Evolutionary conservation across 1,140 invertebrate species (phyloP).

Genomic region (Papilio xuthus): DNA sequence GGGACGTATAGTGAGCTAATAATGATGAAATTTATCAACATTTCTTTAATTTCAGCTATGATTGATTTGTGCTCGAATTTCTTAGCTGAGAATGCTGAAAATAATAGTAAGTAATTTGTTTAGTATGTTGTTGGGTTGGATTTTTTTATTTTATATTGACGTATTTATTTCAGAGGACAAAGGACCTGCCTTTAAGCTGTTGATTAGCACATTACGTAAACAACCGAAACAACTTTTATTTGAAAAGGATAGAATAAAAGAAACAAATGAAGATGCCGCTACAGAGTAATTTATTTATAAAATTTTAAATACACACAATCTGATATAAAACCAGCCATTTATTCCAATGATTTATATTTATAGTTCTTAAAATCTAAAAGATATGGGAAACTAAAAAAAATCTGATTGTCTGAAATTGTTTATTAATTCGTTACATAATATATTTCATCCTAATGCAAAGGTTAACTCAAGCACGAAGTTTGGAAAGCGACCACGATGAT

Average conservation of each 20-base stretch:
- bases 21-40: no score
- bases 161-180: constrained; percentile 65
- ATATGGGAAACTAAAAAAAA: not conserved
- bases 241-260: constrained; percentile 52
- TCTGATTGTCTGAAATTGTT: no score
- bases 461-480: constrained; percentile 57
- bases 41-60: constrained; percentile 57
- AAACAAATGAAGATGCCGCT: constrained; percentile 57
- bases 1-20: no score
- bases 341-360: no score
- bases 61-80: constrained; percentile 63
- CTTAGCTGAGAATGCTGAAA: constrained; percentile 65
- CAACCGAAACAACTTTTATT: constrained; percentile 57
- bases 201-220: constrained; percentile 57
- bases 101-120: constrained; percentile 60
- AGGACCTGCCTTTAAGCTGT: constrained; percentile 60
- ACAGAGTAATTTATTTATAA: constrained; percentile 51
- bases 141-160: not conserved
- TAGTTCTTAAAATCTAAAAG: not conserved
- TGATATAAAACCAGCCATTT: no score
- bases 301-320: not conserved
- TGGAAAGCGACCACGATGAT: constrained; percentile 66
- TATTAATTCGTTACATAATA: not conserved
- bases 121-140: constrained; percentile 1
- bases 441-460: constrained; percentile 41